A percentile compares a stretch with the other conserved stretches of the same genome.
phyloP scores from a whole-genome alignment of 1,140 invertebrate genomes.

The Schlechtendalia chinensis region DNA sequence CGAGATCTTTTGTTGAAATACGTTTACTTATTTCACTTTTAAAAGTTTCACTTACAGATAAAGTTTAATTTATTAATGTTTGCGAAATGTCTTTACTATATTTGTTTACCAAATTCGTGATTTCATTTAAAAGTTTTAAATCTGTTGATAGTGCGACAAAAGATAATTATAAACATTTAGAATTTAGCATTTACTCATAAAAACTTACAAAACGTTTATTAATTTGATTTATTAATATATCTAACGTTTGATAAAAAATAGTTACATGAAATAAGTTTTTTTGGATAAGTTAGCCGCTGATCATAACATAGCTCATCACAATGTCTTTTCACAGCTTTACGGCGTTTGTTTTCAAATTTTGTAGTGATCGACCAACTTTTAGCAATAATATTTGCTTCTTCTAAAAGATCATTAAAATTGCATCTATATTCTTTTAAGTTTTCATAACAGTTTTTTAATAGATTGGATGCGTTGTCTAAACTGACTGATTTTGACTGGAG shows the following conservation, averaged over 20 bases:
- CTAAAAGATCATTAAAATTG: no score
- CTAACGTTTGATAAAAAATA: slow-evolving; percentile 18
- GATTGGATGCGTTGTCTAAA: no score
- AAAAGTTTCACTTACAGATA: slow-evolving; percentile 22
- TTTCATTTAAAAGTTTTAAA: slow-evolving; percentile 31
- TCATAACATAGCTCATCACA: slow-evolving; percentile 18
- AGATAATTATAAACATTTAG: slow-evolving; percentile 26
- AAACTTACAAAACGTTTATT: slow-evolving; percentile 30
- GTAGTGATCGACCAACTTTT: neutral
- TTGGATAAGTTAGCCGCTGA: neutral
- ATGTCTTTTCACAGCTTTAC: slow-evolving; percentile 8
- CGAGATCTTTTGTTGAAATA: slow-evolving; percentile 13
- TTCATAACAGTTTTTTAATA: no score
- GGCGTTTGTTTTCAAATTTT: neutral
- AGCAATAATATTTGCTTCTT: no score
- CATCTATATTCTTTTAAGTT: no score
- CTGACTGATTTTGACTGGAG: no score
- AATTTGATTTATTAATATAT: no score
- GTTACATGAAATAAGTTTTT: slow-evolving; percentile 20
- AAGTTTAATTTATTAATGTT: slow-evolving; percentile 21
- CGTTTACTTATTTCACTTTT: slow-evolving; percentile 17
- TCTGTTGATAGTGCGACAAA: neutral
- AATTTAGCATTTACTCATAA: slow-evolving; percentile 10
- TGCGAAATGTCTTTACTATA: slow-evolving; percentile 6
- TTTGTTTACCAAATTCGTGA: slow-evolving; percentile 17